Base-by-base conservation (phyloP, 2,797 vertebrate genomes). In the Aeoliscus strigatus region DNA sequence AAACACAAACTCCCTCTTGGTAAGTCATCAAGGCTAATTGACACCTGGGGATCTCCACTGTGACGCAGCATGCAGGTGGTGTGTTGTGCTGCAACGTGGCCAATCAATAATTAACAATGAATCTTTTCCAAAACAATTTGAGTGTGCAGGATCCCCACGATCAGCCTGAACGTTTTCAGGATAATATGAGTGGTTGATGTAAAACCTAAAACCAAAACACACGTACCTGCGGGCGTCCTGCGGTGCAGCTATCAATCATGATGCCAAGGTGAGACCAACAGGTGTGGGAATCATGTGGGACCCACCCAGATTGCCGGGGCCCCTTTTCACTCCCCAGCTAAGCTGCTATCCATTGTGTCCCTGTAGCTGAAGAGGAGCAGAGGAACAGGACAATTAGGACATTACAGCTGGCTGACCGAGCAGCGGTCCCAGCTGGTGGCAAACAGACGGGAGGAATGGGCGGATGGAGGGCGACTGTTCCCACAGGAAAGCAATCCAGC, bases 21-120 rank as follows among this genome's bases (percentile, higher is more conserved):
- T 69, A 29, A 82, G 53, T 76, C 77, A 86, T 89, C 86, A 90
- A 60, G 38, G 60, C 77, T 87, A 86, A 88, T 89, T 86, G 70
- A 83, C 76, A 83, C 66, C 83, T 81, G 60, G 78, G 83, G 80
- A 86, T 52, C 39, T 47, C 34, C 43, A 37, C 23, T 39, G 51
- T n/a, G n/a, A n/a, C n/a, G n/a, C n/a, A n/a, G n/a, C n/a, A n/a
- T n/a, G n/a, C n/a, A n/a, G n/a, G n/a, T n/a, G n/a, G n/a, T n/a
- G 39, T 61, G 66, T 70, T 41, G 15, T 37, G 53, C n/a, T 53
- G 26, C 16, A 29, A 21, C 40, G 21, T 33, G 28, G 39, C 23
- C 10, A 25, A 27, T 6, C 10, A 5, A 26, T 39, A 4, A 32
- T 52, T 8, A 25, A 34, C 27, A 57, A 8, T 21, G 18, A 17